phyloP scores from a whole-genome alignment of 1,140 invertebrate genomes.

The Aphidius gifuensis region DNA sequence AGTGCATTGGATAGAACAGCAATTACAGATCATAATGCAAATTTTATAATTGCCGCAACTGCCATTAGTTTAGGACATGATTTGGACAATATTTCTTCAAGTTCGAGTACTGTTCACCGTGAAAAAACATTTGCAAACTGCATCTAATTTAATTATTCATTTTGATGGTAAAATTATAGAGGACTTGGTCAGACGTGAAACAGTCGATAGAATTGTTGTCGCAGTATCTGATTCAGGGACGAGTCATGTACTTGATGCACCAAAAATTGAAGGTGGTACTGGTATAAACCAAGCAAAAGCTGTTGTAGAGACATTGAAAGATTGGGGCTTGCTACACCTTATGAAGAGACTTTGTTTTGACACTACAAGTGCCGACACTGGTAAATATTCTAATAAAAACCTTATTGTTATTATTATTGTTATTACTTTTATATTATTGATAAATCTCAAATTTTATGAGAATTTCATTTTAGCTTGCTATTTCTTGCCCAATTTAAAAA shows the following conservation, averaged over 20 bases:
- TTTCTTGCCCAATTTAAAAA: too few relatives aligned
- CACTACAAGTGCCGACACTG: not conserved
- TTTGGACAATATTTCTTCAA: not conserved
- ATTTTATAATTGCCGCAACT: not conserved
- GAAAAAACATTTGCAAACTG: not conserved
- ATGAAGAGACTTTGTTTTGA: not conserved
- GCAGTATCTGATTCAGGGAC: not conserved
- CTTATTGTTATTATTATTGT: too few relatives aligned
- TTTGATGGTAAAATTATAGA: not conserved
- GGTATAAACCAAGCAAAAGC: not conserved
- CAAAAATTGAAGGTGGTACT: not conserved
- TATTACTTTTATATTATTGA: too few relatives aligned
- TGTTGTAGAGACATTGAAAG: not conserved
- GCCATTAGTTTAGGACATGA: not conserved
- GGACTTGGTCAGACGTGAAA: not conserved
- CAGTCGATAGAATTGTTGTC: not conserved
- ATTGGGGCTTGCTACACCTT: not conserved
- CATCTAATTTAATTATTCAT: not conserved
- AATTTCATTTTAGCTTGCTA: too few relatives aligned
- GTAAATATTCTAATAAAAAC: too few relatives aligned
- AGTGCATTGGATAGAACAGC: not conserved
- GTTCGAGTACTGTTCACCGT: not conserved
- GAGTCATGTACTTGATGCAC: not conserved
- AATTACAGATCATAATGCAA: not conserved
- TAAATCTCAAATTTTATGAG: too few relatives aligned